Evolutionary conservation across 2,113 vertebrate genomes (phyloP).

Genomic region (Illadopsis cleaveri): DNA sequence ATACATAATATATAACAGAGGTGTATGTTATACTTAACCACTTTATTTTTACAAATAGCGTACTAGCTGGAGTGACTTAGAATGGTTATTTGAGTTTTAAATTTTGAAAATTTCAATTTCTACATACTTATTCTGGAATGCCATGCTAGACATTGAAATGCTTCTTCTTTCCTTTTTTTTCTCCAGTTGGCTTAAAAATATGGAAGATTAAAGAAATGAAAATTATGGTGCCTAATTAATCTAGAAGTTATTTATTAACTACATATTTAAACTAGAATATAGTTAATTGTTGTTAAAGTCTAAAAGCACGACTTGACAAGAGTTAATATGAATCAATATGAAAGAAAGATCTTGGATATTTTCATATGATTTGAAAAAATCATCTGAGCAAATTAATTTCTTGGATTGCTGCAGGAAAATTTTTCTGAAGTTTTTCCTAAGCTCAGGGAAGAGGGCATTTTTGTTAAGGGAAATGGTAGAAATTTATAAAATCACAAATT

Average conservation of each 20-base stretch:
- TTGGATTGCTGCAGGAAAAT: neutral
- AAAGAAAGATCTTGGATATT: neutral
- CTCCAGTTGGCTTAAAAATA: neutral
- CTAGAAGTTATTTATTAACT: neutral
- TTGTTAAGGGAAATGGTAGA: neutral
- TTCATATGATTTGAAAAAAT: neutral
- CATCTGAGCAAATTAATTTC: neutral
- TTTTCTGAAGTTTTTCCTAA: neutral
- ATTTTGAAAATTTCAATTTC: neutral
- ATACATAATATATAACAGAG: neutral
- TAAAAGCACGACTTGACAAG: neutral
- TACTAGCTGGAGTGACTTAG: neutral
- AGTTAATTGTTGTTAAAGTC: neutral
- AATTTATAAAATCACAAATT: neutral
- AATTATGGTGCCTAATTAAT: rapidly evolving
- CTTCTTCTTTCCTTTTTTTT: rapidly evolving
- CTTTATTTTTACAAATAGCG: too few relatives aligned
- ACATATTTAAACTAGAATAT: neutral
- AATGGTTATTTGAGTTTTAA: neutral
- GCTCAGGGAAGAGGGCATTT: neutral
- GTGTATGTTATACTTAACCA: neutral
- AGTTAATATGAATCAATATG: neutral
- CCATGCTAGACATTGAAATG: rapidly evolving
- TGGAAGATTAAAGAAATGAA: neutral
- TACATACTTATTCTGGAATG: neutral